Evolutionary conservation across 2,797 vertebrate genomes (phyloP), one percentile per base, ranked within the genome.

Genomic region (Phoeniculus purpureus): DNA sequence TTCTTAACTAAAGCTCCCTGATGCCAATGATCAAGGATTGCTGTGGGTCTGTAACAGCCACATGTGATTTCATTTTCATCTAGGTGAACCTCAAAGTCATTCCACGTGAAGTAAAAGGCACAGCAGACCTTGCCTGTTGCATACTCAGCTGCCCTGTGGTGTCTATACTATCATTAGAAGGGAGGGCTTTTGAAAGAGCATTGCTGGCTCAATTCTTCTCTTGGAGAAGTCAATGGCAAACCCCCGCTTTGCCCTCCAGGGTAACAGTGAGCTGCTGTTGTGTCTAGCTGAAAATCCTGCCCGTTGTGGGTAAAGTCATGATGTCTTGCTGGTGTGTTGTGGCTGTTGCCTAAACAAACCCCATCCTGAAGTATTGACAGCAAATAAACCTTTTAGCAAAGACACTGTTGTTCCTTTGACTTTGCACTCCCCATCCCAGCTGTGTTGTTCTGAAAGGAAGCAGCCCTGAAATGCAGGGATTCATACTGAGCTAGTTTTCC

Each of bases 351-450:
- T 60, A 27, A 85, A 76, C 32, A 83, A 70, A 91, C 32, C 31
- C 7, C 26, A 27, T 51, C 71, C 60, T 15, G 37, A 80, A 7
- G 32, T 40, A 29, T 1, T 55, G 48, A 52, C 17, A 54, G 13
- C 37, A 80, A 82, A 82, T 52, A 74, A 67, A 83, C 72, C 75
- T 66, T 94, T 94, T 25, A 75, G 66, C 40, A 64, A 31, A 65
- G 40, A 23, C 0, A 0, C 17, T 83, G 85, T 64, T 62, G 20
- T 56, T 50, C 15, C 31, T 81, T 50, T 60, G 21, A 16, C 4
- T 13, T 27, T 15, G 2, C 2, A 37, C 1, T 0, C 7, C 16
- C 4, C 26, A 47, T 19, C 23, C 32, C 32, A 5, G 1, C 58
- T 71, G 58, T 9, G 1, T 61, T 55, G 7, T 15, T 52, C 58